Base-by-base conservation (phyloP, 2,113 vertebrate genomes). In the Tenebrosternarchus preto region DNA sequence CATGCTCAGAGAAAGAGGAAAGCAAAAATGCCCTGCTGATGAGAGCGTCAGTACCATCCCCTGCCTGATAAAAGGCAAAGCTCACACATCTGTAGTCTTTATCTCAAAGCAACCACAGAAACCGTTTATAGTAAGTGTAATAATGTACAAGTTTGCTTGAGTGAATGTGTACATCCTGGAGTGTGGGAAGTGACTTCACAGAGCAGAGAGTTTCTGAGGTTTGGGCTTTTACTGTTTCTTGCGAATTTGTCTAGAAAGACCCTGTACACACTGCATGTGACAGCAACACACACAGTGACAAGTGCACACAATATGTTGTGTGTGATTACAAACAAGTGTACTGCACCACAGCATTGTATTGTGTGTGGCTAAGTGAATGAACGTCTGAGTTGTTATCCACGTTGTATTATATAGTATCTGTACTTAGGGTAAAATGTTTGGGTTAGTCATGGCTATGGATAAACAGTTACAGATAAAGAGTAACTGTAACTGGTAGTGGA, bases 111-210 rank as follows among this genome's bases (percentile, higher is more conserved):
- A 68, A 78, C 81, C 81, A 70, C 76, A 83, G 57, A 63, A 59
- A 63, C 68, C 57, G 20, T 78, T 82, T 82, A 43, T 59, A 66
- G 68, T 82, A 72, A 79, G 77, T 73, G 59, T 64, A 29, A 70
- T 53, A 72, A 80, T 12, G 29, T 46, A 31, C n/a, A n/a, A n/a
- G n/a, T n/a, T n/a, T n/a, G n/a, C n/a, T n/a, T 31, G 55, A 25
- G 53, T 24, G 22, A 16, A 24, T 60, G 73, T 22, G n/a, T 25
- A 75, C 77, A 75, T 68, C 17, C 80, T 80, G 71, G 22, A 22
- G 79, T 80, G 24, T 80, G 79, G 79, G 67, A 80, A 80, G 71
- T 80, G 79, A 75, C 71, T 74, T 80, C 71, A 80, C 53, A 53
- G 20, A n/a, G 55, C 71, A 24, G 55, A 69, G 78, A 80, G 7